Conservation (phyloP, 2,888 invertebrate genomes). For the Xanthorhoe designata region DNA sequence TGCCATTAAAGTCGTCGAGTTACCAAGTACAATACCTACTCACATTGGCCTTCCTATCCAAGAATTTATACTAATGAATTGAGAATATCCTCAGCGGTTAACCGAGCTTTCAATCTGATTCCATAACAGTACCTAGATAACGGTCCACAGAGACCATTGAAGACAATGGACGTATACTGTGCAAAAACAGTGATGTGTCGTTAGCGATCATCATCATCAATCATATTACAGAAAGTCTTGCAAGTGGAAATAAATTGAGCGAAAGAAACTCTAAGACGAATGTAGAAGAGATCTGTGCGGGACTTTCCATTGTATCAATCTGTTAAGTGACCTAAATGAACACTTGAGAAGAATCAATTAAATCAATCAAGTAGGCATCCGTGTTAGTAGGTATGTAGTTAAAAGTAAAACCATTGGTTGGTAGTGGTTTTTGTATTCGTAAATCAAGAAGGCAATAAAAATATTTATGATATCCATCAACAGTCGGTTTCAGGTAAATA, state of each 20-base stretch:
- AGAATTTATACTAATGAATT: conserved; percentile 4
- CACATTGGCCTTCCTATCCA: not conserved
- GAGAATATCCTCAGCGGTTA: conserved; percentile 19
- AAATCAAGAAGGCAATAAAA: conserved; percentile 40
- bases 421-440: conserved; percentile 1
- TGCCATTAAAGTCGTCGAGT: not conserved
- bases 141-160: conserved; percentile 49
- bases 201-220: conserved; percentile 53
- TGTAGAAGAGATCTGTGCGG: not conserved
- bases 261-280: conserved; percentile 8
- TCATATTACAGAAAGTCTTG: conserved; percentile 42
- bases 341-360: not conserved
- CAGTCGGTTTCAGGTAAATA: conserved; percentile 39
- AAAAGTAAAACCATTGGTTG: not conserved
- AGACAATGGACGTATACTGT: conserved; percentile 48
- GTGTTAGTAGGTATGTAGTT: not conserved
- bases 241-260: conserved; percentile 24
- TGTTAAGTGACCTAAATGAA: not conserved
- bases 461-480: conserved; percentile 40
- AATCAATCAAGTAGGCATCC: not conserved
- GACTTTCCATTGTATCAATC: not conserved
- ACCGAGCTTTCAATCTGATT: conserved; percentile 33
- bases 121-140: conserved; percentile 52
- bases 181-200: conserved; percentile 56
- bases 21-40: not conserved